phyloP scores from a whole-genome alignment of 2,888 invertebrate genomes.

The Agriotes lineatus region DNA sequence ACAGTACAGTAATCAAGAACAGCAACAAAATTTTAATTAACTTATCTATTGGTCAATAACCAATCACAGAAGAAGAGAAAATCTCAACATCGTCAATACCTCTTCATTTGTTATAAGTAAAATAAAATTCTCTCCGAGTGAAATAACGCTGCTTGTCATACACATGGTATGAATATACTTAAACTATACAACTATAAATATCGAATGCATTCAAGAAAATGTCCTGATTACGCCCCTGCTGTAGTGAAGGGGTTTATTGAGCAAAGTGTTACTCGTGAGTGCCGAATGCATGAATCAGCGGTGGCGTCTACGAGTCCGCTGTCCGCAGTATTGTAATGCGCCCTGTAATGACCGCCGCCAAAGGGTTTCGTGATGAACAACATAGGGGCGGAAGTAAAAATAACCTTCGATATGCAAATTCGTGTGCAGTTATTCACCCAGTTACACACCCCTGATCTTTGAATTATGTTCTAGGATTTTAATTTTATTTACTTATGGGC shows the following conservation, averaged over 20 bases:
- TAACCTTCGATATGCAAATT: conserved; percentile 66
- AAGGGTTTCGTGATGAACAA: conserved; percentile 64
- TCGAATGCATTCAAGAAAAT: background rate
- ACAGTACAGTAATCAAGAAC: too few relatives aligned
- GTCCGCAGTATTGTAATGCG: conserved; percentile 52
- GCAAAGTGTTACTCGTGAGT: conserved; percentile 45
- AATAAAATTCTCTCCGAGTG: background rate
- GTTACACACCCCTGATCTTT: conserved; percentile 59
- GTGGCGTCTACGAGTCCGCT: conserved; percentile 48
- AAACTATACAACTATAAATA: background rate
- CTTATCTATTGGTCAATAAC: too few relatives aligned
- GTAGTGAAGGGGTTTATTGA: conserved; percentile 41
- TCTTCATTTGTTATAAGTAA: too few relatives aligned
- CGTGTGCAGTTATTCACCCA: conserved; percentile 64
- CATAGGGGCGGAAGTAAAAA: conserved; percentile 65
- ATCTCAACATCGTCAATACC: too few relatives aligned
- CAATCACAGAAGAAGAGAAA: too few relatives aligned
- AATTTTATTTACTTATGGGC: conserved; percentile 54
- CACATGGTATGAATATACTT: background rate
- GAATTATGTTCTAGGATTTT: conserved; percentile 54
- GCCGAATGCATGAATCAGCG: conserved; percentile 52
- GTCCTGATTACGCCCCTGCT: background rate
- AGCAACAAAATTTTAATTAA: too few relatives aligned
- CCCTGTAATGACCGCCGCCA: conserved; percentile 59
- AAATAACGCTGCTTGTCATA: background rate